Conservation (phyloP, 2,888 invertebrate genomes). For the Lordiphosa andalusiaca region DNA sequence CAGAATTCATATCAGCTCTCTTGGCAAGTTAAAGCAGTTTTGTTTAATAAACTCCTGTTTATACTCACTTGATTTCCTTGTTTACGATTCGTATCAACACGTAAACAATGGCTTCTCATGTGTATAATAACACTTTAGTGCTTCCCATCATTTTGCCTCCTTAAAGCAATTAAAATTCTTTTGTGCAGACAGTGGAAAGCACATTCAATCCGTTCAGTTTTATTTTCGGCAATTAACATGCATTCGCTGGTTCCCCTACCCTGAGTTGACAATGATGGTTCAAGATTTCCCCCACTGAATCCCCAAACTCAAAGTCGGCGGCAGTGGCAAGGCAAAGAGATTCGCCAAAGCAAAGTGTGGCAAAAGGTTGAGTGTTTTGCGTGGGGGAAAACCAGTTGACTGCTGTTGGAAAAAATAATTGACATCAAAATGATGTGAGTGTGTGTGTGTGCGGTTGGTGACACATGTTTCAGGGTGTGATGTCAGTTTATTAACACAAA, state of each 20-base stretch:
- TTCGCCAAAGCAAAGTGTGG: not conserved
- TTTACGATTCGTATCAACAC: not conserved
- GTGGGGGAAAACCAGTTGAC: conserved; percentile 27
- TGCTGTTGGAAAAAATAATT: conserved; percentile 52
- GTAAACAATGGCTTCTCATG: conserved; percentile 14
- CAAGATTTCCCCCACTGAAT: not conserved
- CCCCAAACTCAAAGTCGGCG: not conserved
- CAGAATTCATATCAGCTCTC: too few relatives aligned
- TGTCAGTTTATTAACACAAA: conserved; percentile 39
- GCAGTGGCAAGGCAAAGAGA: not conserved
- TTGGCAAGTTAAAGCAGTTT: too few relatives aligned
- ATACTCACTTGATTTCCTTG: too few relatives aligned
- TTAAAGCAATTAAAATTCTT: conserved; percentile 32
- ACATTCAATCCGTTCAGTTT: conserved; percentile 26
- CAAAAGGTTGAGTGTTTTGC: conserved; percentile 11
- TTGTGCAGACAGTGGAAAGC: conserved; percentile 8
- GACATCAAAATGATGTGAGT: conserved; percentile 49
- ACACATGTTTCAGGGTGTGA: conserved; percentile 25
- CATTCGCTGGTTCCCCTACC: conserved; percentile 13
- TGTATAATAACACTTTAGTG: conserved; percentile 10
- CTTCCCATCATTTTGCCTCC: conserved; percentile 2
- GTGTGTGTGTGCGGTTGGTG: conserved; percentile 24
- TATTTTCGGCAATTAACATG: conserved; percentile 45
- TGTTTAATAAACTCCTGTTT: too few relatives aligned
- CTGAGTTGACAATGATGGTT: conserved; percentile 1